Evolutionary conservation across 1,140 invertebrate species (phyloP), one percentile per base, ranked within the genome.

Genomic region (Arctopsyche grandis): DNA sequence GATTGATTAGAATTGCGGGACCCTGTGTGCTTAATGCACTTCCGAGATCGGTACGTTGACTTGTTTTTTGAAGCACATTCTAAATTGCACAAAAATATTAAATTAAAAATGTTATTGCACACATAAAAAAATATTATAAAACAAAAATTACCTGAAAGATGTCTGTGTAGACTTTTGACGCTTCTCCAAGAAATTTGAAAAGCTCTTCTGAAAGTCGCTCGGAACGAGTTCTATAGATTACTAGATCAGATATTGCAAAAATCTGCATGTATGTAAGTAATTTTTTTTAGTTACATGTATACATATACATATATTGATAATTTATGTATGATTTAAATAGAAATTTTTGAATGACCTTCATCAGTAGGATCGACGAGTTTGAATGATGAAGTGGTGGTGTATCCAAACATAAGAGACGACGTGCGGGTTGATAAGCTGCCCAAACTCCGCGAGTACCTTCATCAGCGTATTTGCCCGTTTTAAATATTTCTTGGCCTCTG

Each of bases 381-480:
- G 14, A 74, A 74, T 80, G 78, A 56, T 82, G 78, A 16, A 82
- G 71, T 0, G 81, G 63, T 1, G 96, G 94, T 0, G 95, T 96
- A 84, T 97, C 95, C 48, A 97, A 85, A 83, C 93, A 93, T 56
- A 97, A 90, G 0, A 94, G 90, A 77, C 91, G 91, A 70, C 90
- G 86, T 9, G 85, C 83, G n/a, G 81, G 82, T 85, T 95, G 91
- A 87, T 91, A 94, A 0, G 94, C 94, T 7, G 92, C 93, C 93
- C 94, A 96, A 24, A 95, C 92, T 24, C 95, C 95, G 29, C 95
- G 85, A 0, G 95, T 96, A 83, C 94, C 95, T 0, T 93, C 94
- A 56, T 86, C 89, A 83, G 95, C 93, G 79, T 92, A 89, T 0
- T 90, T 86, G 14, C 93, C 94, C 0, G 94, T 95, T 78, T 89